Conservation (phyloP, 2,888 invertebrate genomes). For the Steromphala cineraria region DNA sequence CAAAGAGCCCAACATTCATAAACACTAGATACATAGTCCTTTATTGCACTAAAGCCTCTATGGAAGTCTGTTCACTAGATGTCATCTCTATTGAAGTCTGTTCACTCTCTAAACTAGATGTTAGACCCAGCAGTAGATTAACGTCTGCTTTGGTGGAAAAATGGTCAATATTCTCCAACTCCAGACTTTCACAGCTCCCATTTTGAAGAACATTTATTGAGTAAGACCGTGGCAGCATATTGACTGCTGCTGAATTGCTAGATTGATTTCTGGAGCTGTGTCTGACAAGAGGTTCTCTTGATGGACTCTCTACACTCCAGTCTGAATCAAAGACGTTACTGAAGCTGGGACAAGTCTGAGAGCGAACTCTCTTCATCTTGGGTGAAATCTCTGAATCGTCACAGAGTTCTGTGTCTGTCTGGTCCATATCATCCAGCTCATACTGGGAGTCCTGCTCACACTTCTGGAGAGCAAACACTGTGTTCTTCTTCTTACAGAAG, state of each 20-base stretch:
- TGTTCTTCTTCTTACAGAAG: slow-evolving; percentile 72
- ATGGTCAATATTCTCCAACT: not conserved
- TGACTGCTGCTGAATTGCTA: not conserved
- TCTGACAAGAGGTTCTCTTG: not conserved
- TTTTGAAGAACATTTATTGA: slow-evolving; percentile 6
- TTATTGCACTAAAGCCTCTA: no score
- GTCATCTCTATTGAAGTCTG: no score
- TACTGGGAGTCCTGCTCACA: slow-evolving; percentile 63
- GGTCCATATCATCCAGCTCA: slow-evolving; percentile 66
- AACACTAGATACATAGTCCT: no score
- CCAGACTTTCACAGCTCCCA: not conserved
- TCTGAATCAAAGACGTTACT: not conserved
- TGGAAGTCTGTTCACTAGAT: no score
- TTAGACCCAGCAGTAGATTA: not conserved
- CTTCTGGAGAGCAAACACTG: slow-evolving; percentile 68
- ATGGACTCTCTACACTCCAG: not conserved
- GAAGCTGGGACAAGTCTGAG: slow-evolving; percentile 41
- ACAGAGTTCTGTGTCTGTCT: slow-evolving; percentile 55
- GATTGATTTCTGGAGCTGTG: not conserved
- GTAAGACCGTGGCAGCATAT: slow-evolving; percentile 5
- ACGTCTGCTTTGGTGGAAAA: not conserved
- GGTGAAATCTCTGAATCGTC: slow-evolving; percentile 35
- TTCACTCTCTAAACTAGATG: no score
- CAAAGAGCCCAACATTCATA: no score
- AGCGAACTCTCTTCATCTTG: slow-evolving; percentile 19